A percentile compares a stretch with the other conserved stretches of the same genome.
Evolutionary conservation across 1,140 invertebrate species (phyloP).

Genomic region (Coptotermes formosanus): DNA sequence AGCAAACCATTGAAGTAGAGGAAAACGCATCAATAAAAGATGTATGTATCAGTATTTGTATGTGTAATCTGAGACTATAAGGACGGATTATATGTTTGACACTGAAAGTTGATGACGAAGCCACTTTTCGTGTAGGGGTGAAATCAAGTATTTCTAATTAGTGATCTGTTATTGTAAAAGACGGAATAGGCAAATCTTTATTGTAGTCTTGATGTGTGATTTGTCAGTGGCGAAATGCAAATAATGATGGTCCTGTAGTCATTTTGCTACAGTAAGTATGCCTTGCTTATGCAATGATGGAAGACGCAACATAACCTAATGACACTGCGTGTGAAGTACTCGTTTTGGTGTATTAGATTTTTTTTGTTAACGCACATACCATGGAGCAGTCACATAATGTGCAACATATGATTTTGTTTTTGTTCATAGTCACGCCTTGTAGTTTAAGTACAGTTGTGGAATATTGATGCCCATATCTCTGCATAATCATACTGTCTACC

Average conservation of each 20-base stretch:
- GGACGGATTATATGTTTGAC: not conserved
- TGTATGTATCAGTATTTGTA: conserved; percentile 58
- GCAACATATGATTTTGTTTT: too few relatives aligned
- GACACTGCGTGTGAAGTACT: not conserved
- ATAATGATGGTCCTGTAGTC: not conserved
- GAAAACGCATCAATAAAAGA: conserved; percentile 86
- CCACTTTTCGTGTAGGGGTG: conserved; percentile 10
- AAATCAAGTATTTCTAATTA: not conserved
- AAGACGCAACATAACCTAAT: not conserved
- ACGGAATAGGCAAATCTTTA: not conserved
- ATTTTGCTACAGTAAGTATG: not conserved
- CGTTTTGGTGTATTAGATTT: too few relatives aligned
- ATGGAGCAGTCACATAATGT: too few relatives aligned
- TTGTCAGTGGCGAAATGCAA: not conserved
- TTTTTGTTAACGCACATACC: too few relatives aligned
- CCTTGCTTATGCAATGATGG: not conserved
- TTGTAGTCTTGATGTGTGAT: not conserved
- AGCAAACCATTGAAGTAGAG: conserved; percentile 82
- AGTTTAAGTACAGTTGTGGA: too few relatives aligned
- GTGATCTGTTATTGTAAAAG: not conserved
- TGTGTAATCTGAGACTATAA: conserved; percentile 18
- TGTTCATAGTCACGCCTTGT: too few relatives aligned
- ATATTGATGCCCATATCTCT: too few relatives aligned
- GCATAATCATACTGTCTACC: too few relatives aligned
- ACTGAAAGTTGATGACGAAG: conserved; percentile 24